Evolutionary conservation across 2,888 invertebrate genomes (phyloP), one percentile per base, ranked within the genome.

Genomic region (Drosophila anomelani): DNA sequence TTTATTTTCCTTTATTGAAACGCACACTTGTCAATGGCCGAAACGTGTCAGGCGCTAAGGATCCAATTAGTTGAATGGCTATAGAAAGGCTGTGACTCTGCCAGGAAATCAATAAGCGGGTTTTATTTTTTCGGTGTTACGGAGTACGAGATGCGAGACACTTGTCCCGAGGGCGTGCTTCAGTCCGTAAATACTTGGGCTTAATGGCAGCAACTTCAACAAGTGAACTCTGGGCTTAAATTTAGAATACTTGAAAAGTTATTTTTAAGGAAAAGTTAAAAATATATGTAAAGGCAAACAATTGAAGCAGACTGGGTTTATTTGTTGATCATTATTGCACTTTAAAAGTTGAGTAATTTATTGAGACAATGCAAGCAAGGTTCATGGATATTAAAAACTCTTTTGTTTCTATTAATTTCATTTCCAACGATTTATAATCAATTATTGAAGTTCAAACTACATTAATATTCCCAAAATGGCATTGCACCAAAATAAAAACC

Each of bases 11-110:
- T 36, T 36, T 20, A 53, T 53, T 53, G 29, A 5, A 76, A 58
- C 62, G 62, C 73, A 54, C 77, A 85, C 79, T 82, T 85, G 79
- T 83, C 83, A 81, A 72, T 81, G 57, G 32, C 69, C 64, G 43
- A 75, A 81, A 83, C 83, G 85, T 83, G 83, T 77, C 76, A 58
- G 72, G 71, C 74, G 69, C 76, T 63, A 72, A 81, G 76, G 58
- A 71, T 72, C 53, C 63, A 72, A 63, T 76, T 71, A 67, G 51
- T 51, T 61, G 57, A 51, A 71, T 55, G 49, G 32, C 29, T 32
- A 26, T 38, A 23, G 29, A 49, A 10, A 17, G 47, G 49, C 32
- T 41, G 12, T 20, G 17, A 36, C 38, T 29, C 38, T 9, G 47
- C 13, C 38, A 20, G 61, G 54, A 67, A 69, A 70, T 71, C 70